Base-by-base conservation (phyloP, 1,140 invertebrate genomes). In the Daktulosphaira vitifoliae region DNA sequence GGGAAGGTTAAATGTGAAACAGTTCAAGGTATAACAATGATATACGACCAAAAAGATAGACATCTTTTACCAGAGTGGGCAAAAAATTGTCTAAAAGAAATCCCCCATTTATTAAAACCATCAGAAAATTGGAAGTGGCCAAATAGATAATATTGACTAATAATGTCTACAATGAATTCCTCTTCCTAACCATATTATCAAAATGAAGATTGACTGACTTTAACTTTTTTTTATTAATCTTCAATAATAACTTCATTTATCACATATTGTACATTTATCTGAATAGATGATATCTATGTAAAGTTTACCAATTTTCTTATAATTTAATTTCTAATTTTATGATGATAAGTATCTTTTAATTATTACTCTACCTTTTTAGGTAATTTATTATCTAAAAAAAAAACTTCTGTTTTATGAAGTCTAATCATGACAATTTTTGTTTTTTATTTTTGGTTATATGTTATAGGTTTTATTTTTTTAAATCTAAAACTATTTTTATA, bases 41-140 rank as follows among this genome's bases (percentile, higher is more conserved):
- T 62, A 0, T 62, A 48, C 29, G 56, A 62, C 44, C 39, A 62
- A 46, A 62, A 46, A 22, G 56, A 62, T 9, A 48, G 42, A 62
- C 56, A 62, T 48, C 13, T 62, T 15, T 11, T 62, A 20, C 56
- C 56, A 1, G 56, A 62, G 6, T 62, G 56, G 56, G 56, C 56
- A 33, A 62, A 62, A 62, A 48, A 16, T 46, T 62, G 56, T 48
- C 29, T 62, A 33, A 62, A 62, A 48, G 25, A 62, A 62, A 62
- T 62, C 46, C 56, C 56, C 15, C 56, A 62, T 62, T 15, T 62
- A 62, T 25, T 62, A 18, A 48, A 48, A 2, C 26, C 54, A 33
- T 15, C 25, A 48, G 25, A 22, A 48, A 62, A 62, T 25, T 48
- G 42, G 42, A 62, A 62, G 13, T 62, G 42, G 56, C 18, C 56